Conservation (phyloP, 2,797 vertebrate genomes). For the Microhierax caerulescens region DNA sequence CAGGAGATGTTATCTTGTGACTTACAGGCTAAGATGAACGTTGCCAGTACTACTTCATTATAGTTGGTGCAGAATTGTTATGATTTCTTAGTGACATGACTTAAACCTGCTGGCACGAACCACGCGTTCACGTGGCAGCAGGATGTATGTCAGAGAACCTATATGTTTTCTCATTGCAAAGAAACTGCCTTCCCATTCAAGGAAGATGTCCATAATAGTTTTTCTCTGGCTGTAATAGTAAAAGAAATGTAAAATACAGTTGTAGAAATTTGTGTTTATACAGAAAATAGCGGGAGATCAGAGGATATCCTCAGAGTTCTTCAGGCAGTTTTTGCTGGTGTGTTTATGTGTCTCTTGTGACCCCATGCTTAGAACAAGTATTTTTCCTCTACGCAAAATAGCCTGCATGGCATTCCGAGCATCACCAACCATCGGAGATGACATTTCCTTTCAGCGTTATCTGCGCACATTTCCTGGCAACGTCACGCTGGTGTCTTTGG, state of each 20-base stretch:
- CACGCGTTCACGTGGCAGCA: neutral
- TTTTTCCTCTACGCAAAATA: neutral
- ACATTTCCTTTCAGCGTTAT: neutral
- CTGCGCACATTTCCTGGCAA: neutral
- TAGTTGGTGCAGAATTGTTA: neutral
- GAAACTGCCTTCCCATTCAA: neutral
- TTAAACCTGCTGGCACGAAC: neutral
- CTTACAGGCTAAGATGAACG: neutral
- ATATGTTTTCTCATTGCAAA: neutral
- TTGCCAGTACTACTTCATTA: neutral
- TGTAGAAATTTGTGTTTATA: neutral
- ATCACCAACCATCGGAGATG: rapidly evolving
- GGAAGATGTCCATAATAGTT: neutral
- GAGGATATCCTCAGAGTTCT: neutral
- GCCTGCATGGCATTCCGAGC: neutral
- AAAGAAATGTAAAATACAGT: neutral
- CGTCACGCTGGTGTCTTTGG: neutral
- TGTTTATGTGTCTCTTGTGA: neutral
- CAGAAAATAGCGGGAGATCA: neutral
- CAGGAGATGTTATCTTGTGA: neutral
- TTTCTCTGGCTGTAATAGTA: neutral
- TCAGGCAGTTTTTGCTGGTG: neutral
- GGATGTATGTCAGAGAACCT: neutral
- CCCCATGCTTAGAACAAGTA: neutral
- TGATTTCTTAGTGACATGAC: neutral